These are phyloP conservation scores for Agriopis aurantiaria DNA, from an alignment of 2,888 invertebrate genomes.

Conservation along the genomic window DNA sequence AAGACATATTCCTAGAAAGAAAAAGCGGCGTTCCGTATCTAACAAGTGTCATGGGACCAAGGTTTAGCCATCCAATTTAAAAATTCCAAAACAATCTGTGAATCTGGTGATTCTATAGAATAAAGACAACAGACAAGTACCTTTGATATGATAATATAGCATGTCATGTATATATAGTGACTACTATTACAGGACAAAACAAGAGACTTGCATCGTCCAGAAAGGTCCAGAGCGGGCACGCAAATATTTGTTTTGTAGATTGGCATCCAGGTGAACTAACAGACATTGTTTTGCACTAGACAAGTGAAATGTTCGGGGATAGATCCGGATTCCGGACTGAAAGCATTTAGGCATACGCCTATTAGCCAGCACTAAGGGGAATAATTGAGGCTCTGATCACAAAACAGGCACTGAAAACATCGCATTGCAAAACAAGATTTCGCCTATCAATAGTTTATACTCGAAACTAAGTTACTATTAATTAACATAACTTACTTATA, in stretches of 20 bases:
- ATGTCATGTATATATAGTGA: too few relatives aligned
- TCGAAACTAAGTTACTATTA: too few relatives aligned
- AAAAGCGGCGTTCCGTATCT: not conserved
- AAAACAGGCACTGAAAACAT: not conserved
- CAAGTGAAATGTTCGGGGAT: not conserved
- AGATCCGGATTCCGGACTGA: constrained; percentile 1
- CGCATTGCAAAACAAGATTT: not conserved
- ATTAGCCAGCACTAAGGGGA: not conserved
- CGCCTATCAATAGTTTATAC: too few relatives aligned
- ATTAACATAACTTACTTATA: too few relatives aligned
- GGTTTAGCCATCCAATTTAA: not conserved
- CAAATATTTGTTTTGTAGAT: constrained; percentile 19
- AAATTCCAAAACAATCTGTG: not conserved
- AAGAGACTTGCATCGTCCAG: not conserved
- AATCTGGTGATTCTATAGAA: not conserved
- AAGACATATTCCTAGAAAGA: not conserved
- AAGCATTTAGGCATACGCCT: not conserved
- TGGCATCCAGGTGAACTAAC: constrained; percentile 18
- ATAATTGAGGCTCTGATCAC: not conserved
- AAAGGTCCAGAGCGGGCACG: not conserved
- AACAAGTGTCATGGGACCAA: constrained; percentile 6
- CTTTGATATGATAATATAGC: not conserved
- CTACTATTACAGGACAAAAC: constrained; percentile 7
- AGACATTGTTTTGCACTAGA: constrained; percentile 10
- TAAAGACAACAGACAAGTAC: not conserved